These are phyloP conservation scores for Eumacrocentrus americanus DNA, from an alignment of 2,888 invertebrate genomes.

Conservation along the genomic window DNA sequence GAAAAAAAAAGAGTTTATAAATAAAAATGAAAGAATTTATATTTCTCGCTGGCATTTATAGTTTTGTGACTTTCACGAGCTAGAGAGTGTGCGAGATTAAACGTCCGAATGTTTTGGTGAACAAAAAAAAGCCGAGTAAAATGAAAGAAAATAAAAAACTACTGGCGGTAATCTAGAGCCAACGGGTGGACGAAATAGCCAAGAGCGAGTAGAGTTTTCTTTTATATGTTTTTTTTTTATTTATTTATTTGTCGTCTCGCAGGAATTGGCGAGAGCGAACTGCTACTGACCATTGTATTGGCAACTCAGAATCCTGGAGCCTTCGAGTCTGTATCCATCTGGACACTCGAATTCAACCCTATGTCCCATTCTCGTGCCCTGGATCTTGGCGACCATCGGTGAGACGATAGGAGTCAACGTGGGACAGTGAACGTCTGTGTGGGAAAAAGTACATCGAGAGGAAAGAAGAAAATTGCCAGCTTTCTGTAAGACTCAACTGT, in stretches of 20 bases:
- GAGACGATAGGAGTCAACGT: slow-evolving; percentile 62
- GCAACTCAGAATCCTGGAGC: slow-evolving; percentile 79
- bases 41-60: no score
- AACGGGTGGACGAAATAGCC: slow-evolving; percentile 17
- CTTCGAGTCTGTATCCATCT: slow-evolving; percentile 78
- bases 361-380: slow-evolving; percentile 81
- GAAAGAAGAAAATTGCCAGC: not conserved
- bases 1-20: no score
- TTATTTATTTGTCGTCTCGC: slow-evolving; percentile 1
- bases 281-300: slow-evolving; percentile 63
- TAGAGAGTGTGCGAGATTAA: no score
- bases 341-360: slow-evolving; percentile 80
- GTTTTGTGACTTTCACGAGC: no score
- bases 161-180: slow-evolving; percentile 35
- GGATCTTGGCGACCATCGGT: slow-evolving; percentile 73
- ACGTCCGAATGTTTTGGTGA: not conserved
- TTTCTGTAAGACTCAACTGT: not conserved
- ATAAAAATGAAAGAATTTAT: no score
- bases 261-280: slow-evolving; percentile 14
- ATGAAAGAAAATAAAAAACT: slow-evolving; percentile 24
- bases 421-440: slow-evolving; percentile 62
- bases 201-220: not conserved
- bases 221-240: slow-evolving; percentile 5
- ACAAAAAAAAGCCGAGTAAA: slow-evolving; percentile 1
- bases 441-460: slow-evolving; percentile 2